phyloP scores from a whole-genome alignment of 2,888 invertebrate genomes.

The Abrostola triplasia region DNA sequence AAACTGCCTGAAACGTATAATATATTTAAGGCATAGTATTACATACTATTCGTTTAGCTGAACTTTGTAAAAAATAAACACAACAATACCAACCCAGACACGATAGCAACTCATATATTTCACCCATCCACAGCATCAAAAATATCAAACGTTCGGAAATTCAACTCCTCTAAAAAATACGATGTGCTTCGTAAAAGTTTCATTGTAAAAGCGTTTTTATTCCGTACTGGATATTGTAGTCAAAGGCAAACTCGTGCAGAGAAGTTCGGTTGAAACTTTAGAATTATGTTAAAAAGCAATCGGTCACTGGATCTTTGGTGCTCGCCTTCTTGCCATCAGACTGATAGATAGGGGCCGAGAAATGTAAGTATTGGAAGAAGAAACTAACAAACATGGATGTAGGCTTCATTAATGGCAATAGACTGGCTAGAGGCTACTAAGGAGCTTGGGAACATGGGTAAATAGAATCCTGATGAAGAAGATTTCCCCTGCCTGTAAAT shows the following conservation, averaged over 20 bases:
- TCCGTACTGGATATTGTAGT: constrained; percentile 8
- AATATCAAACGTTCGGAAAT: not conserved
- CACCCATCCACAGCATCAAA: not conserved
- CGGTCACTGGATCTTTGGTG: constrained; percentile 2
- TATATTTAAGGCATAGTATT: no score
- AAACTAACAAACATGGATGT: no score
- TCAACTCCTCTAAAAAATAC: constrained; percentile 1
- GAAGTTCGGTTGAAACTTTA: constrained; percentile 1
- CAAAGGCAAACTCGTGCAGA: constrained; percentile 4
- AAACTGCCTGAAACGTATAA: no score
- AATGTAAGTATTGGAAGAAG: no score
- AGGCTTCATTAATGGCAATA: no score
- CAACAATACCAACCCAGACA: not conserved
- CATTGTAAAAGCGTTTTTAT: constrained; percentile 7
- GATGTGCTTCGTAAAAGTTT: not conserved
- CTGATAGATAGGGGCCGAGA: no score
- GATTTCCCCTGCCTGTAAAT: no score
- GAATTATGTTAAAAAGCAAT: constrained; percentile 8
- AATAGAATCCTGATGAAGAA: no score
- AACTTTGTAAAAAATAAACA: not conserved
- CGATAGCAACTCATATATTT: not conserved
- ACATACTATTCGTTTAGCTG: no score
- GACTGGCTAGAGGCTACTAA: no score
- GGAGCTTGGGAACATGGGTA: no score
- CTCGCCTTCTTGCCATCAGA: not conserved